These are phyloP conservation scores for Heterodera filipjevi DNA, from an alignment of 2,888 invertebrate species.

Conservation along the genomic window DNA sequence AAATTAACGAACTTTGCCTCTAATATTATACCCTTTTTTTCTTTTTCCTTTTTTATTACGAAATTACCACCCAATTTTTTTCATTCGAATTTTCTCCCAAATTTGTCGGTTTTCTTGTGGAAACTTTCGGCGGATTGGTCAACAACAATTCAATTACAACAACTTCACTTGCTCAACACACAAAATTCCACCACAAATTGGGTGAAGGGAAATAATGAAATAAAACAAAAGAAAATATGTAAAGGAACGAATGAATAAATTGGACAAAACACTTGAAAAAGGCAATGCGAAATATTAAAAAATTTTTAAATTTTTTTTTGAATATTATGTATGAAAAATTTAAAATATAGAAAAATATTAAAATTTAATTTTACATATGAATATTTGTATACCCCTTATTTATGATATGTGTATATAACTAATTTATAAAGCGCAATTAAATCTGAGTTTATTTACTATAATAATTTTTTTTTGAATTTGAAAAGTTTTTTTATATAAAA, in stretches of 20 bases:
- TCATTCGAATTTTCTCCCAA: background rate
- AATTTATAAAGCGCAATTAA: too few species aligned
- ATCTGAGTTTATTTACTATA: too few species aligned
- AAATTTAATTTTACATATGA: too few species aligned
- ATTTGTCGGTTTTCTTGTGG: background rate
- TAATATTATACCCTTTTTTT: background rate
- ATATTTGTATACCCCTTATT: too few species aligned
- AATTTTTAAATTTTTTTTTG: background rate
- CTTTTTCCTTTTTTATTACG: background rate
- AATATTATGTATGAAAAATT: too few species aligned
- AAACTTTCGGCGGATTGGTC: background rate
- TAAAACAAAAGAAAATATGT: conserved; percentile 9
- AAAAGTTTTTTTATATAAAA: background rate
- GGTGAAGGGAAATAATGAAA: conserved; percentile 14
- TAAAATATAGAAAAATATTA: too few species aligned
- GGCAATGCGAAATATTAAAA: background rate
- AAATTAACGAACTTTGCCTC: too few species aligned
- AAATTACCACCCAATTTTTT: background rate
- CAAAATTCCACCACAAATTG: conserved; percentile 3
- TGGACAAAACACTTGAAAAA: conserved; percentile 4
- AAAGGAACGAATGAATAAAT: conserved; percentile 5
- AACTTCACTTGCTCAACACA: background rate
- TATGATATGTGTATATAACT: too few species aligned
- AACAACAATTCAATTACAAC: conserved; percentile 8
- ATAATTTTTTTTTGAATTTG: too few species aligned